Evolutionary conservation across 1,140 invertebrate genomes (phyloP).

Genomic region (Amphibalanus amphitrite): DNA sequence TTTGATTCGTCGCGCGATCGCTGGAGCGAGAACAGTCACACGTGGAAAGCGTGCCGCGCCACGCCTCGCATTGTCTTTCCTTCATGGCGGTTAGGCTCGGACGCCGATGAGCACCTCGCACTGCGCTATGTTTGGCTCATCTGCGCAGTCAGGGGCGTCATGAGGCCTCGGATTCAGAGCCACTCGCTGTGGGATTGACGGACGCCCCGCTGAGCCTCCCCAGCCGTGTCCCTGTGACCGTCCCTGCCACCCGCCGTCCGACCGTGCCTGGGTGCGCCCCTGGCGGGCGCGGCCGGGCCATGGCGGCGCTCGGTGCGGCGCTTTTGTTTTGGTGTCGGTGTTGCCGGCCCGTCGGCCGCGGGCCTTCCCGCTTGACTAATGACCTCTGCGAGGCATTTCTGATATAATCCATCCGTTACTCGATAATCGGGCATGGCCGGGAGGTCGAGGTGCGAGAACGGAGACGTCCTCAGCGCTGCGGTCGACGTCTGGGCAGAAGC

Average conservation of each 20-base stretch:
- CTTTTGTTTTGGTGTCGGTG: background rate
- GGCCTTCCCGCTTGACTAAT: background rate
- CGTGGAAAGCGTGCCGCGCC: background rate
- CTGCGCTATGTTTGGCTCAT: background rate
- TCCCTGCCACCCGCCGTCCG: too few species aligned
- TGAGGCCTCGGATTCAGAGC: too few species aligned
- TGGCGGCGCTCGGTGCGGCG: background rate
- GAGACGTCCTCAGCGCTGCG: background rate
- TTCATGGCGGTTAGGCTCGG: background rate
- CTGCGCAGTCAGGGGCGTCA: background rate
- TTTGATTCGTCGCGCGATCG: background rate
- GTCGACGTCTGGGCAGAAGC: background rate
- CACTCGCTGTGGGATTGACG: too few species aligned
- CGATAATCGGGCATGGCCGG: background rate
- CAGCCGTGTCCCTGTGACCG: too few species aligned
- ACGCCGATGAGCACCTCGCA: background rate
- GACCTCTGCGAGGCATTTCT: background rate
- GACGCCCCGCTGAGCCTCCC: too few species aligned
- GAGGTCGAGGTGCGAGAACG: background rate
- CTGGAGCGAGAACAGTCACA: background rate
- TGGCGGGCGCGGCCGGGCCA: background rate
- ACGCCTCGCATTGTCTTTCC: background rate
- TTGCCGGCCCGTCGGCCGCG: background rate
- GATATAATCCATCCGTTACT: conserved; percentile 1
- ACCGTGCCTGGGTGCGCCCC: background rate